phyloP scores from a whole-genome alignment of 2,797 vertebrate genomes.

The Hemitrygon akajei region DNA sequence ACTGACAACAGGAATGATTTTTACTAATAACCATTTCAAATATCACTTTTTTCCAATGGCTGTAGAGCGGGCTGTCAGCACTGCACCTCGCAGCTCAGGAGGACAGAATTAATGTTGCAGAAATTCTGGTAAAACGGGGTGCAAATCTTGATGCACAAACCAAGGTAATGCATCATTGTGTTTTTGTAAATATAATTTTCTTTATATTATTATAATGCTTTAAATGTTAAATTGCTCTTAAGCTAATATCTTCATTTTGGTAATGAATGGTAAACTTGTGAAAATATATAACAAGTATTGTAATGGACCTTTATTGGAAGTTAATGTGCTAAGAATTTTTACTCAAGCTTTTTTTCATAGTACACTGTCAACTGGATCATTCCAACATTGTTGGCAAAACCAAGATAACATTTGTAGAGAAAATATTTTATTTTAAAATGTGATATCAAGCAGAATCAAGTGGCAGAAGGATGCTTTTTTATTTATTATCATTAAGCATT shows the following conservation, averaged over 20 bases:
- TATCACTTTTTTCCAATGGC: not conserved
- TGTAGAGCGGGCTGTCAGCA: conserved; percentile 83
- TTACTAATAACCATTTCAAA: not conserved
- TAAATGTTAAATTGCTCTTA: not conserved
- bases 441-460: too few relatives aligned
- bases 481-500: too few relatives aligned
- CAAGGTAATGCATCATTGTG: conserved; percentile 65
- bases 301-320: not conserved
- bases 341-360: too few relatives aligned
- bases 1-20: too few relatives aligned
- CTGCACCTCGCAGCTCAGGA: conserved; percentile 94
- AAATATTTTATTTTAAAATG: too few relatives aligned
- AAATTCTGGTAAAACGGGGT: conserved; percentile 72
- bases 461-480: too few relatives aligned
- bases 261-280: not conserved
- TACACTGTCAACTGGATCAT: too few relatives aligned
- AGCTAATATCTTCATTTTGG: not conserved
- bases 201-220: not conserved
- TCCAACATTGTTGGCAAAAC: too few relatives aligned
- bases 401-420: too few relatives aligned
- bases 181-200: not conserved
- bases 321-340: not conserved
- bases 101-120: conserved; percentile 80
- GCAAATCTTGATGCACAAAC: conserved; percentile 86
- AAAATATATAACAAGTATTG: not conserved